A percentile compares a stretch with the other conserved stretches of the same genome.
Conservation (phyloP, 2,888 invertebrate species). For the Molanna angustata region DNA sequence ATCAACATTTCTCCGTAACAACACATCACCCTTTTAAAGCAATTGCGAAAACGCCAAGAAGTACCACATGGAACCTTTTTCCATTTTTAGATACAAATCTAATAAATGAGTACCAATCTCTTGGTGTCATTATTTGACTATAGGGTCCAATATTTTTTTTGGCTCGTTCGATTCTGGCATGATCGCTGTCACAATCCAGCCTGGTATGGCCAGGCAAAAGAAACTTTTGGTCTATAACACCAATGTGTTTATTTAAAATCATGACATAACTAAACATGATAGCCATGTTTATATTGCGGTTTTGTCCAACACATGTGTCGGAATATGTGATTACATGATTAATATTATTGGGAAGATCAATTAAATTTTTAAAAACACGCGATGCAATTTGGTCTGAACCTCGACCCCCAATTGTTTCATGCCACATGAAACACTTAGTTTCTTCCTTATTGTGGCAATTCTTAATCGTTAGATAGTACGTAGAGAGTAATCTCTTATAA, state of each 20-base stretch:
- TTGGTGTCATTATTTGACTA: not conserved
- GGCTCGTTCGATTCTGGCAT: not conserved
- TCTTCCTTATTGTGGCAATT: not conserved
- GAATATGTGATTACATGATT: slow-evolving; percentile 5
- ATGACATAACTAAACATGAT: not conserved
- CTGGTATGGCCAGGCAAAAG: not conserved
- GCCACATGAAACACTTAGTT: not conserved
- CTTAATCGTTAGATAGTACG: not conserved
- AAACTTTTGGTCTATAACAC: slow-evolving; percentile 2
- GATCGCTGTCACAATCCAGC: not conserved
- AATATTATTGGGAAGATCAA: not conserved
- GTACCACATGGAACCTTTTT: not conserved
- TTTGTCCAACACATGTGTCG: too few relatives aligned
- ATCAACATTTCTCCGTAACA: not conserved
- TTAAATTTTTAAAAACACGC: not conserved
- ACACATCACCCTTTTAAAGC: not conserved
- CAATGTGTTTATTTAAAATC: not conserved
- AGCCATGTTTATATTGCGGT: not conserved
- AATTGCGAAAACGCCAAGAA: not conserved
- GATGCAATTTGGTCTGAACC: not conserved
- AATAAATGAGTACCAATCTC: slow-evolving; percentile 2
- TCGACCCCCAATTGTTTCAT: not conserved
- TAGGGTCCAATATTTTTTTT: not conserved
- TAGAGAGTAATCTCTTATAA: not conserved
- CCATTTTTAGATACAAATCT: not conserved